Percentiles rank a stretch among this genome's conserved stretches.
phyloP scores from a whole-genome alignment of 2,888 invertebrate genomes.

The Lumbricus terrestris region DNA sequence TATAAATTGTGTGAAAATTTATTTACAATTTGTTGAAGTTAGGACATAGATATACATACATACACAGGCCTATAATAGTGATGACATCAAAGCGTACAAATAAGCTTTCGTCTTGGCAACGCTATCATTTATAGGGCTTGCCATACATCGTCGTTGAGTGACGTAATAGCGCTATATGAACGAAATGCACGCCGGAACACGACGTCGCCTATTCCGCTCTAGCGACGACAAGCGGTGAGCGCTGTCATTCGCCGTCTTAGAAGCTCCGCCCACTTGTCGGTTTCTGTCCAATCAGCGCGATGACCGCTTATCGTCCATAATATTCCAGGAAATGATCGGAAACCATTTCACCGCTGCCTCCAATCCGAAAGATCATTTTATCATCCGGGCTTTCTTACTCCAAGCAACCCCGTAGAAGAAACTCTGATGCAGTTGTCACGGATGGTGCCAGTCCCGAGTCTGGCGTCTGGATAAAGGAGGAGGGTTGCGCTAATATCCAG shows the following conservation, averaged over 20 bases:
- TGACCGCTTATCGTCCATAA: not conserved
- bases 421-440: too few relatives aligned
- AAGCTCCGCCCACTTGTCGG: not conserved
- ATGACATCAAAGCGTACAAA: not conserved
- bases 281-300: not conserved
- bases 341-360: not conserved
- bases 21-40: too few relatives aligned
- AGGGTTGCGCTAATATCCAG: too few relatives aligned
- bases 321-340: not conserved
- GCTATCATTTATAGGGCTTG: conserved; percentile 3
- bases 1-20: not conserved
- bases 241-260: not conserved
- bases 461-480: too few relatives aligned
- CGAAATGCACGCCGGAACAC: not conserved
- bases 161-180: not conserved
- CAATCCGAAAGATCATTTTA: too few relatives aligned
- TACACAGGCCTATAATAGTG: too few relatives aligned
- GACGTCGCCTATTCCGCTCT: not conserved
- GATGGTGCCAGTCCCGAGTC: too few relatives aligned
- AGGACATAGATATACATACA: not conserved
- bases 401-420: not conserved
- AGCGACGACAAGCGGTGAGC: not conserved
- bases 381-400: not conserved
- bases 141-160: not conserved
- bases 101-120: not conserved